Base-by-base conservation (phyloP, 1,140 invertebrate species). In the Anadara kagoshimensis region DNA sequence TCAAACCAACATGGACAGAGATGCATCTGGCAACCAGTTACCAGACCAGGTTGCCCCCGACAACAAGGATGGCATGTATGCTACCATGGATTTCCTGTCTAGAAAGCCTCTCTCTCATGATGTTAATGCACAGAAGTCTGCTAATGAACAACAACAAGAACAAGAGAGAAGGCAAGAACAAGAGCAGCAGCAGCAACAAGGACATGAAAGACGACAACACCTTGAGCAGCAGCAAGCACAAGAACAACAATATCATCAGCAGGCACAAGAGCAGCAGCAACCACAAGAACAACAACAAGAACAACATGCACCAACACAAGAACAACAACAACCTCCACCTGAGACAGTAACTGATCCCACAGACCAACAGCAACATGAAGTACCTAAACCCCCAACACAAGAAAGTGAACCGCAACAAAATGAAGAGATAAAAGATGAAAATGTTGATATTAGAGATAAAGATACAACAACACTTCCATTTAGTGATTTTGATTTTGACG, bases 31-130 rank as follows among this genome's bases (percentile, higher is more conserved):
- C 18, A 45, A 24, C 16, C 41, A 22, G 8, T 11, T 41, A 16
- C 68, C 51, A 54, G 26, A 24, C 26, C 41, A 22, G 8, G 8
- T 41, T 8, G 58, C 51, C 41, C n/a, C 61, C 18, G 20, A 51
- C 16, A 26, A 24, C 24, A 41, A 24, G 12, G 29, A 64, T 56
- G 12, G 24, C 47, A 20, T 29, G 56, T 82, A 84, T 26, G 69
- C 59, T 14, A 82, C 78, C 56, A 67, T 64, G 12, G 76, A 79
- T 5, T 84, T 78, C 53, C 47, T 80, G 16, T 77, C 81, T 12
- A 75, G 84, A 44, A 84, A 84, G 69, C 72, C 78, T 22, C 62
- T 85, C 43, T 83, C 84, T 26, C 69, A 73, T 54, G 71, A 72
- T 20, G 45, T 63, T 14, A 53, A 51, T 29, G 58, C 57, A 54